phyloP scores from a whole-genome alignment of 1,140 invertebrate genomes.

The Diorhabda elongata region DNA sequence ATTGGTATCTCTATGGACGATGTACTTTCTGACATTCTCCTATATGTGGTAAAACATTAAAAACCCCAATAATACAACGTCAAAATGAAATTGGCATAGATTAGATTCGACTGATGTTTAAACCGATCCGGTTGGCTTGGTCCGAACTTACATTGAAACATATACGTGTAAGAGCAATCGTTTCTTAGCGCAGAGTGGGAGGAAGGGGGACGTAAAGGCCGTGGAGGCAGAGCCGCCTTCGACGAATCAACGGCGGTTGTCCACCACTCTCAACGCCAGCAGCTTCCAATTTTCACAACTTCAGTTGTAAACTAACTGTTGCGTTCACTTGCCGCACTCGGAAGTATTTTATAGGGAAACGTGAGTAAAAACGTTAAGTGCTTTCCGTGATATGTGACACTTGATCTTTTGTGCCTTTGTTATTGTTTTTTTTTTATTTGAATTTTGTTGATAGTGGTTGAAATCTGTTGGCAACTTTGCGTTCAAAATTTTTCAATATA shows the following conservation, averaged over 20 bases:
- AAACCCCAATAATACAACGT: too few relatives aligned
- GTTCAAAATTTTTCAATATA: too few relatives aligned
- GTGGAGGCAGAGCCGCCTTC: slow-evolving; percentile 14
- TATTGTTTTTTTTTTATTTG: slow-evolving; percentile 11
- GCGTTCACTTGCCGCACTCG: not conserved
- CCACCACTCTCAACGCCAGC: slow-evolving; percentile 10
- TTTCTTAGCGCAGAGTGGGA: slow-evolving; percentile 14
- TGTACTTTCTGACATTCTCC: too few relatives aligned
- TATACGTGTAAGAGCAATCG: slow-evolving; percentile 7
- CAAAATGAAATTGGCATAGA: too few relatives aligned
- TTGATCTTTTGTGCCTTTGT: slow-evolving; percentile 4
- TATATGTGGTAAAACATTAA: too few relatives aligned
- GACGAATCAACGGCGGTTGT: slow-evolving; percentile 9
- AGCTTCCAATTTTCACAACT: slow-evolving; percentile 6
- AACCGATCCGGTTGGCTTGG: too few relatives aligned
- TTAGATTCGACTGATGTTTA: too few relatives aligned
- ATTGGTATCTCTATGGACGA: too few relatives aligned
- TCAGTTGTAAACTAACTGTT: slow-evolving; percentile 12
- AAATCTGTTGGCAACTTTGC: not conserved
- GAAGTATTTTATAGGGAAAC: not conserved
- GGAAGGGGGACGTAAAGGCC: slow-evolving; percentile 14
- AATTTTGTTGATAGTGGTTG: not conserved
- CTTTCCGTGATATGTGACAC: slow-evolving; percentile 12
- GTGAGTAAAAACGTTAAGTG: slow-evolving; percentile 1
- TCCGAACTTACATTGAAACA: too few relatives aligned